Base-by-base conservation (phyloP, 2,797 vertebrate species). In the Enteromius thamalakanensis region DNA sequence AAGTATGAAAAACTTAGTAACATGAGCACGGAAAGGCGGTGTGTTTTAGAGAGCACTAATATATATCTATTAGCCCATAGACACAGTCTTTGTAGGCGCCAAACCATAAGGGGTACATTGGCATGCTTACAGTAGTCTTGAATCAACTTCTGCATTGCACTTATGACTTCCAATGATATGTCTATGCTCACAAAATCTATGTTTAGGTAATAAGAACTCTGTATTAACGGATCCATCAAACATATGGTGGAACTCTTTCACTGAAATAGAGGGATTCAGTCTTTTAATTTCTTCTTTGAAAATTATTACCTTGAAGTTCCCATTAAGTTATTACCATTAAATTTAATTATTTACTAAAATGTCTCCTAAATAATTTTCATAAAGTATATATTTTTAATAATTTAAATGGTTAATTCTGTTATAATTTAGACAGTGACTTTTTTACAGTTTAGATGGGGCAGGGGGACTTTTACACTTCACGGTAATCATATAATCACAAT, bases 31-130 rank as follows among this genome's bases (percentile, higher is more conserved):
- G 51, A 77, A 82, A 81, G 70, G 60, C 60, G 47, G 42, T 53
- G 70, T 49, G 65, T 81, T 81, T 77, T 42, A 82, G 71, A 78
- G 32, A 83, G 79, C 58, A 71, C 51, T 82, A 79, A 88, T 88
- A 85, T 84, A 89, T 89, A 86, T 85, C 86, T 67, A 68, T 87
- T 87, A 89, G 81, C 58, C 78, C 86, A 65, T 69, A 83, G 81
- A 76, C 79, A 23, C 53, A 32, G 65, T 49, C 67, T 87, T 83
- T 78, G 82, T 65, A 55, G 78, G 71, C 19, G 65, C 82, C 23
- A 55, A 81, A 71, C 71, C 21, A 53, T 69, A 23, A 58, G 69
- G 84, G 84, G 11, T n/a, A 65, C 53, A 37, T 72, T 86, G 85
- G 85, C 83, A 82, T 34, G 32, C 42, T 49, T 71, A 81, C 87